Base-by-base conservation (phyloP, 2,888 invertebrate species). In the Endomychus coccineus region DNA sequence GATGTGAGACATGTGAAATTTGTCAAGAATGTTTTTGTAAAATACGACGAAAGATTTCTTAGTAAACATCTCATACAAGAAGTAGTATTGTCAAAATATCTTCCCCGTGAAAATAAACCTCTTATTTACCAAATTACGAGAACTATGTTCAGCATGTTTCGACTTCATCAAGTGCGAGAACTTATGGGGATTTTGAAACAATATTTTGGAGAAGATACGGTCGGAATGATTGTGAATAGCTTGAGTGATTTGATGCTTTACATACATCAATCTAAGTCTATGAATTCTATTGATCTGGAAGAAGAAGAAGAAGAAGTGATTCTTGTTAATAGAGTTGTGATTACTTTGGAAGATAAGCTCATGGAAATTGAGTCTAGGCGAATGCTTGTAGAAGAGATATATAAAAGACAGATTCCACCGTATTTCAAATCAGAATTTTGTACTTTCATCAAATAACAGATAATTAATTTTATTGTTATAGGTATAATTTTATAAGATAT, bases 391-490 rank as follows among this genome's bases (percentile, higher is more conserved):
- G 25, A 5, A 10, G 17, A 30, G 9, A 30, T 36, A 13, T 6
- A 27, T 14, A 23, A 27, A 13, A 16, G 19, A 13, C 17, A 16
- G 5, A 10, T 36, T 2, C 36, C 36, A 5, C 24, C 29, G 13
- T 36, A 36, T 25, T 36, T 36, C 17, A 9, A 29, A 16, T 36
- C 36, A 1, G 16, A 30, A 10, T 30, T 36, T n/a, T 24, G 36
- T 10, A 36, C 36, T 2, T 36, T n/a, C n/a, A n/a, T n/a, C n/a
- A n/a, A n/a, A n/a, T n/a, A n/a, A n/a, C n/a, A n/a, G n/a, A n/a
- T n/a, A n/a, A n/a, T n/a, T n/a, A n/a, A n/a, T n/a, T n/a, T n/a
- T n/a, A n/a, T n/a, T n/a, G n/a, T n/a, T n/a, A n/a, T n/a, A n/a
- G n/a, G n/a, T n/a, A n/a, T n/a, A n/a, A n/a, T n/a, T n/a, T n/a